phyloP scores from a whole-genome alignment of 2,113 vertebrate genomes.

The Lycaon pictus region DNA sequence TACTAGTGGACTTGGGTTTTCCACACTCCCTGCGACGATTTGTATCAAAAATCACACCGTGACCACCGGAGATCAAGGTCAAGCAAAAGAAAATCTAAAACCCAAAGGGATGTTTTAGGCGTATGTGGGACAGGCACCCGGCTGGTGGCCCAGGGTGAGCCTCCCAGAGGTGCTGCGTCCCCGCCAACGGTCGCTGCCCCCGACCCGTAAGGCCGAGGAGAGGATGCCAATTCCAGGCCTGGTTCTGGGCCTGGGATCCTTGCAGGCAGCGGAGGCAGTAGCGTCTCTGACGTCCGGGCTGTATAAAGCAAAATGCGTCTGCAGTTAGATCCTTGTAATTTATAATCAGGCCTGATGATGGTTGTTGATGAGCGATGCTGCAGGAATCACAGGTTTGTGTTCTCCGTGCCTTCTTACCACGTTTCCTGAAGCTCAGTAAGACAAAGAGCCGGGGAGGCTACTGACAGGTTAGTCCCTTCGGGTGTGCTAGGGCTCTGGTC shows the following conservation, averaged over 20 bases:
- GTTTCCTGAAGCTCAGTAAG: background rate
- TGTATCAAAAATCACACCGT: background rate
- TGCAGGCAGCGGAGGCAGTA: constrained; percentile 74
- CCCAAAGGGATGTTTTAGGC: background rate
- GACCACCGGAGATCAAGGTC: background rate
- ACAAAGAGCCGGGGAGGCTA: constrained; percentile 55
- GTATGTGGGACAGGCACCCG: background rate
- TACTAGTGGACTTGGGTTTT: background rate
- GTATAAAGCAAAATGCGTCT: constrained; percentile 75
- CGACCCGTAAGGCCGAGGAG: background rate
- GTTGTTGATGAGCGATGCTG: constrained; percentile 77
- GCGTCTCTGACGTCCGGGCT: constrained; percentile 31
- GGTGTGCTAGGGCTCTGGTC: constrained; percentile 8
- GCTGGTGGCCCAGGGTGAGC: background rate
- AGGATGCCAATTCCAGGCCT: background rate
- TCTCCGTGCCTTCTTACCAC: constrained; percentile 25
- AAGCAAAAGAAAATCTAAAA: background rate
- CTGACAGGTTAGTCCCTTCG: constrained; percentile 50
- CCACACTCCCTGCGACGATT: background rate
- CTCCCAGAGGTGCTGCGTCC: background rate
- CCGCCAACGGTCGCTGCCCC: background rate
- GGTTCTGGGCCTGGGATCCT: constrained; percentile 17
- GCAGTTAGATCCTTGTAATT: constrained; percentile 79
- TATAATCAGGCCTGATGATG: constrained; percentile 74
- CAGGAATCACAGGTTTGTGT: constrained; percentile 35